Evolutionary conservation across 2,888 invertebrate species (phyloP).

Genomic region (Drepanosiphum platanoidis): DNA sequence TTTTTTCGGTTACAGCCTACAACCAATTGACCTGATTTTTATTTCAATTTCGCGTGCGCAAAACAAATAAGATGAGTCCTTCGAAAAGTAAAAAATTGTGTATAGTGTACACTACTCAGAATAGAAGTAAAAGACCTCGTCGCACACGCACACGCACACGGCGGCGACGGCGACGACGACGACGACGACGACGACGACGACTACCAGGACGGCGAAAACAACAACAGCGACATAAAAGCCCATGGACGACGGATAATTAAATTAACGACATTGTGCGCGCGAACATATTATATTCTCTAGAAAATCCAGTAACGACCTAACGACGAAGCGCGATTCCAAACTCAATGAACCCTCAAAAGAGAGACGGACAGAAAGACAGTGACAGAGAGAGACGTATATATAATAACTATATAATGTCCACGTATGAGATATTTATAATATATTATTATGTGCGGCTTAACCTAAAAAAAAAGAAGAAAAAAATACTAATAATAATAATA

Average conservation of each 20-base stretch:
- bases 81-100: constrained; percentile 50
- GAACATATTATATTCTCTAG: constrained; percentile 2
- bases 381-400: neutral
- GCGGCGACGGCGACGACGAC: neutral
- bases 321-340: constrained; percentile 12
- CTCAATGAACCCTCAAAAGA: constrained; percentile 21
- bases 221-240: constrained; percentile 46
- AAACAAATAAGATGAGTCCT: constrained; percentile 60
- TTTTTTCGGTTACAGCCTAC: constrained; percentile 17
- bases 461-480: constrained; percentile 16
- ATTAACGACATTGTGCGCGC: constrained; percentile 39
- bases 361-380: neutral
- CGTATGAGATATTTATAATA: neutral
- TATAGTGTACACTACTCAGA: neutral
- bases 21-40: constrained; percentile 54
- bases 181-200: neutral
- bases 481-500: constrained; percentile 6
- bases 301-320: constrained; percentile 43
- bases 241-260: constrained; percentile 55
- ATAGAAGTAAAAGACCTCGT: constrained; percentile 50
- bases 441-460: constrained; percentile 1
- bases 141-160: neutral
- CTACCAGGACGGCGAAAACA: neutral
- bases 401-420: constrained; percentile 29
- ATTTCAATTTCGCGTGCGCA: constrained; percentile 35